phyloP scores from a whole-genome alignment of 2,113 vertebrate genomes.

The Paramormyrops kingsleyae region DNA sequence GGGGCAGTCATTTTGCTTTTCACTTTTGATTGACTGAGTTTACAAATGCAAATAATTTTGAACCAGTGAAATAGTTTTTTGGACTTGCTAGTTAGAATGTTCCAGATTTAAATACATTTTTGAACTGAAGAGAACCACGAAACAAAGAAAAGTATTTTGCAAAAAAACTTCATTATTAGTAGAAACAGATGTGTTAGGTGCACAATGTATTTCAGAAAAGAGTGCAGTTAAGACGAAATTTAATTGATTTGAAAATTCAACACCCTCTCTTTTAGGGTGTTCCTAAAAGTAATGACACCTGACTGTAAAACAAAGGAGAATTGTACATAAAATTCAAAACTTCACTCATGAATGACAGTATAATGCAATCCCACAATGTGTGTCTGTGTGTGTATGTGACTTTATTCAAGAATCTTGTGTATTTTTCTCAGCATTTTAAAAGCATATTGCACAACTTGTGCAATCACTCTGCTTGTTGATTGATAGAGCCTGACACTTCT shows the following conservation, averaged over 20 bases:
- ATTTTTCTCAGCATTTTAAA: neutral
- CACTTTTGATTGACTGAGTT: neutral
- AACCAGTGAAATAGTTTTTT: neutral
- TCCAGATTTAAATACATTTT: neutral
- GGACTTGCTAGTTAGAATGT: neutral
- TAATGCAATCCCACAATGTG: neutral
- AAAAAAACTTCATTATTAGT: neutral
- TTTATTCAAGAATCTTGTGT: neutral
- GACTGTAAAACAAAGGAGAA: neutral
- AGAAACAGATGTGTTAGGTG: neutral
- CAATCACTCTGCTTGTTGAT: neutral
- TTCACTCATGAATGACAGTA: neutral
- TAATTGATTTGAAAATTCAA: neutral
- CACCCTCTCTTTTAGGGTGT: neutral
- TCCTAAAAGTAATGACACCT: neutral
- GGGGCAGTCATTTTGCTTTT: neutral
- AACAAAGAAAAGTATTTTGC: neutral
- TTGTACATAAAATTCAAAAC: neutral
- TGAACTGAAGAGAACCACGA: neutral
- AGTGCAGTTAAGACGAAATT: neutral
- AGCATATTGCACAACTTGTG: neutral
- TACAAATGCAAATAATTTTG: neutral
- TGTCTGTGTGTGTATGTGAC: neutral
- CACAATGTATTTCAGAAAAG: neutral
- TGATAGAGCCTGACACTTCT: neutral